Base-by-base conservation (phyloP, 2,888 invertebrate species). In the Ophonus ardosiacus region DNA sequence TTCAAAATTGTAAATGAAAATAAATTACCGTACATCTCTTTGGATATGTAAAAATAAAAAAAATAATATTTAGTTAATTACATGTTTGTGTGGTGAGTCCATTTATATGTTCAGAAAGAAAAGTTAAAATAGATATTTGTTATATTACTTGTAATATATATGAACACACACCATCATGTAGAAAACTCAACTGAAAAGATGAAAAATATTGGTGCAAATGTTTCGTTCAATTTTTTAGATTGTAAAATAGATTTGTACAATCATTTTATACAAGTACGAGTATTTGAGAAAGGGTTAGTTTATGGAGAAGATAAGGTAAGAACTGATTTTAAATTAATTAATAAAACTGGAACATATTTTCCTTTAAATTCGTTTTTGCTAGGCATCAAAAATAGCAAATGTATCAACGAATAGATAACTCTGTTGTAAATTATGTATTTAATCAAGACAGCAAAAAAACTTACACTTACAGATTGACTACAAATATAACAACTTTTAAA, bases 21-120 rank as follows among this genome's bases (percentile, higher is more conserved):
- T 56, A 78, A 56, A 38, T 21, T 68, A 68, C 24, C 18, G 78
- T 24, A 78, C 78, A 78, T 57, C 78, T 78, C 78, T 31, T 78
- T 78, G 78, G 78, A 78, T 57, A 24, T 68, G n/a, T n/a, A 56
- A n/a, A 59, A 18, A 21, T 21, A 24, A 63, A 63, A 1, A 63
- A 24, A 63, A 8, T 61, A 61, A 8, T 61, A 31, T 31, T 4
- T 31, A 63, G 63, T 8, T 51, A 8, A 2, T 51, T 51, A 8
- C 43, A 51, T 51, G 43, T 51, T 51, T 51, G 7, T 51, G 43
- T 51, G 7, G 31, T 31, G 31, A 3, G 31, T 31, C 31, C 43
- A 51, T 51, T 51, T 51, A 51, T 51, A 51, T 51, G 13, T 51
- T 51, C 13, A 51, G 43, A 51, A 51, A 51, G 13, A 51, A 51